Base-by-base conservation (phyloP, 2,113 vertebrate species). In the Pseudopodoces humilis region DNA sequence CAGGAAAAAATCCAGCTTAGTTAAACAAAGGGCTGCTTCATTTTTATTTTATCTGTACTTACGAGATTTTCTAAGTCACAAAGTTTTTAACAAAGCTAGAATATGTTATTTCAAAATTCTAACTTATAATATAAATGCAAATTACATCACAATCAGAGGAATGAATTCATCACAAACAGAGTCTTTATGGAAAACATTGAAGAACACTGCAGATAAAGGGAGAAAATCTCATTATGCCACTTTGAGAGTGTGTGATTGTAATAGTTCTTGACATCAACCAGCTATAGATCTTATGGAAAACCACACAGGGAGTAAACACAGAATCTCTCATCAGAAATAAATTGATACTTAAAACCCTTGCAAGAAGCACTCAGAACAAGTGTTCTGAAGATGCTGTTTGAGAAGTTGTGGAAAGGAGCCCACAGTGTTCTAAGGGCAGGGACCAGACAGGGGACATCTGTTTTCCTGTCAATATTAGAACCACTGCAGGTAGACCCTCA, bases 41-140 rank as follows among this genome's bases (percentile, higher is more conserved):
- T 14, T 7, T 67, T 44, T 64, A 39, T 39, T 81, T 49, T 52
- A 22, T 83, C 31, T 63, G 21, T 69, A 28, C 18, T 90, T 93
- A 64, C 1, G 33, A 53, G 70, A 81, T 91, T 94, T 94, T 87
- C 46, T 43, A 93, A 91, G 67, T 87, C 62, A 58, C n/a, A 39
- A 88, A 82, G 58, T 90, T 88, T 92, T 90, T 74, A 90, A 78
- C 52, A 92, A 85, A 86, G 47, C 24, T 58, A 75, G 37, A 80
- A 59, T 94, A 50, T 60, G 20, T 67, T 90, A 71, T 85, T 95
- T 83, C 60, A 70, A 24, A 90, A 79, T 80, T 35, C 47, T 77
- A 80, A n/a, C 39, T 31, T 84, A 79, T 20, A 71, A 59, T 81
- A 90, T 65, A 94, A 94, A 96, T 93, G 64, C 91, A 96, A 95